These are phyloP conservation scores for Dissostichus mawsoni DNA, from an alignment of 2,113 vertebrate species.

Conservation along the genomic window DNA sequence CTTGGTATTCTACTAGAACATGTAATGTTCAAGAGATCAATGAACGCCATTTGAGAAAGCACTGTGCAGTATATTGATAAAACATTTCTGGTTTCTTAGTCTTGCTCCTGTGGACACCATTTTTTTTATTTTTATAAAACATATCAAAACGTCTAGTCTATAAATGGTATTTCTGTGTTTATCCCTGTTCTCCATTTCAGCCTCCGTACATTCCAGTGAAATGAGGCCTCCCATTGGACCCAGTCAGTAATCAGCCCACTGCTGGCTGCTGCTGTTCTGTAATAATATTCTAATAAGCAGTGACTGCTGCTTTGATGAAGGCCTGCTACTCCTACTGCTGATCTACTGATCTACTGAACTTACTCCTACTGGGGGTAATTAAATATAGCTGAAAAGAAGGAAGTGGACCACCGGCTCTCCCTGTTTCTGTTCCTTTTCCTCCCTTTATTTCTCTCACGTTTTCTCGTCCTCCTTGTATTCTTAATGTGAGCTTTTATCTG, in stretches of 20 bases:
- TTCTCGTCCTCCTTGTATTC: conserved; percentile 47
- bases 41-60: conserved; percentile 12
- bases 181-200: conserved; percentile 75
- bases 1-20: neutral
- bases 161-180: conserved; percentile 77
- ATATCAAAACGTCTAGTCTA: conserved; percentile 66
- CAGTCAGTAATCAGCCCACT: conserved; percentile 84
- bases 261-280: conserved; percentile 81
- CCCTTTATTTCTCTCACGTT: conserved; percentile 28
- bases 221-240: conserved; percentile 83
- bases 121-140: conserved; percentile 34
- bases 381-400: conserved; percentile 76
- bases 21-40: neutral
- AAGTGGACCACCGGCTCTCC: conserved; percentile 76
- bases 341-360: conserved; percentile 73
- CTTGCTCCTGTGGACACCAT: neutral
- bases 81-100: neutral
- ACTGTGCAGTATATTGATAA: conserved; percentile 9
- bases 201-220: conserved; percentile 83
- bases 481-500: conserved; percentile 30
- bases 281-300: conserved; percentile 87
- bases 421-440: conserved; percentile 38
- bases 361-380: conserved; percentile 79
- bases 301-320: conserved; percentile 81
- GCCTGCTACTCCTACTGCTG: conserved; percentile 81